Conservation (phyloP, 2,113 vertebrate genomes). For the Mirza zaza region DNA sequence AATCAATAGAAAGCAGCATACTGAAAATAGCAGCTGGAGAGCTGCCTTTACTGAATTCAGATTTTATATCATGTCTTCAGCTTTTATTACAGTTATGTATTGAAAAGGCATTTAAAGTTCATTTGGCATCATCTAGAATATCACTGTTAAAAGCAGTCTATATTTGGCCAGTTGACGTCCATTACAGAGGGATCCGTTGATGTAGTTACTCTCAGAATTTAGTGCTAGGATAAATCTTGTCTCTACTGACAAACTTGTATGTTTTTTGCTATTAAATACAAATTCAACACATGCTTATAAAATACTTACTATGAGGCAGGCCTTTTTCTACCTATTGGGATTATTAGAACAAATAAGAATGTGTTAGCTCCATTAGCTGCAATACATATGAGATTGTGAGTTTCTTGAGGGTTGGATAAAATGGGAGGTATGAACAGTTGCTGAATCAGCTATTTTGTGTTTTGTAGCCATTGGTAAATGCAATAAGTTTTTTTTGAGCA, state of each 20-base stretch:
- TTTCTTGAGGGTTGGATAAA: background rate
- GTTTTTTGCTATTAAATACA: background rate
- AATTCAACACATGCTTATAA: background rate
- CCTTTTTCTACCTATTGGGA: background rate
- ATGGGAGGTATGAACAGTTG: background rate
- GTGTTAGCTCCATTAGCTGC: background rate
- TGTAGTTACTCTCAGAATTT: background rate
- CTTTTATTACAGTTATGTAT: background rate
- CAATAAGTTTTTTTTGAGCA: background rate
- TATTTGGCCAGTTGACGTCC: background rate
- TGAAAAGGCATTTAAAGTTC: conserved; percentile 9
- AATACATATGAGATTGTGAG: background rate
- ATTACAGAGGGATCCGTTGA: background rate
- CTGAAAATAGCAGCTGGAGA: background rate
- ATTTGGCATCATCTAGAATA: background rate
- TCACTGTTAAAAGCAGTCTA: background rate
- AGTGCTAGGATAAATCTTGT: conserved; percentile 22
- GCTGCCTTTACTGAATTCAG: conserved; percentile 15
- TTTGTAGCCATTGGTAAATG: background rate
- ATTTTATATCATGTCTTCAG: conserved; percentile 16
- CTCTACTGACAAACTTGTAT: background rate
- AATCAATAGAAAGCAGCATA: conserved; percentile 13
- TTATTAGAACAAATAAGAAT: background rate
- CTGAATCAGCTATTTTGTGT: background rate
- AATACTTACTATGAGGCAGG: background rate